Base-by-base conservation (phyloP, 2,113 vertebrate species). In the Eubucco bourcierii region DNA sequence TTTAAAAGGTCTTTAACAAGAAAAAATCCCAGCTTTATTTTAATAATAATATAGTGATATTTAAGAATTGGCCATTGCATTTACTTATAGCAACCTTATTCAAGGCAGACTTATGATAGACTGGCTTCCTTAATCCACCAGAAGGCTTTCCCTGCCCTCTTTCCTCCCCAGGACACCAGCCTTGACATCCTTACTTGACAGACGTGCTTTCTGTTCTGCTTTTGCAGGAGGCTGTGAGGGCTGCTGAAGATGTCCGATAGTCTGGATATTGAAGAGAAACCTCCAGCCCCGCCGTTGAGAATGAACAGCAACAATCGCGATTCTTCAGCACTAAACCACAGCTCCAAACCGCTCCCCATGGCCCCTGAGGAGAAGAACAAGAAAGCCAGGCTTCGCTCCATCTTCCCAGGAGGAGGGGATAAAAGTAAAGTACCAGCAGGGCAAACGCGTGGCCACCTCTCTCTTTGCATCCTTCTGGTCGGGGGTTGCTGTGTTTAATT, bases 341-440 rank as follows among this genome's bases (percentile, higher is more conserved):
- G 98, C 94, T 98, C 99, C 11, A 99, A 99, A 98, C 99, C 99
- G 6, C 99, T 99, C 87, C 99, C 99, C 95, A 99, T 99, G 99
- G 99, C 99, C 97, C 99, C 99, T 0, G 99, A 99, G 97, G 99
- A 99, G 98, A 99, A 99, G 97, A 99, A 99, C 98, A 99, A 99
- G 98, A 99, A 99, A 94, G 99, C 99, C 95, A 98, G 99, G 94
- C 99, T 99, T 72, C 98, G 99, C 95, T 99, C 99, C 96, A 99
- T 99, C 98, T 99, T 99, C 95, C 99, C 99, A 21, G 99, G 99
- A 96, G 99, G 99, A 98, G 98, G 98, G 96, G 99, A 99, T 97
- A 99, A 99, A 98, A 99, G 99, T 99, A 98, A 99, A 97, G 98
- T 98, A 98, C 98, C 96, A 95, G 94, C 88, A 79, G 20, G 88